phyloP scores from a whole-genome alignment of 1,140 invertebrate genomes.

The Pollicipes pollicipes region DNA sequence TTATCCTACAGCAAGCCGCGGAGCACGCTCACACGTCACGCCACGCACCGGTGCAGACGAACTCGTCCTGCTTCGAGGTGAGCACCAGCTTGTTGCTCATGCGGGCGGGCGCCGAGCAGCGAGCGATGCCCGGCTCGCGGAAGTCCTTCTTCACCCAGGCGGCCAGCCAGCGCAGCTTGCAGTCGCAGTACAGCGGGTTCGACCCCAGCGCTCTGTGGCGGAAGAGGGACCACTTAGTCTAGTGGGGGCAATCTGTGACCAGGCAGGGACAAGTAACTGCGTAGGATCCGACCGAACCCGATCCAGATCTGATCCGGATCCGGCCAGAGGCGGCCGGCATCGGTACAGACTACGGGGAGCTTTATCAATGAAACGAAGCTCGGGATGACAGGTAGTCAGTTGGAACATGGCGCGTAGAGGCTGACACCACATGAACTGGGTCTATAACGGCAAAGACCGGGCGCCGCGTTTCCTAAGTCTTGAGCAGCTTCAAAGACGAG shows the following conservation, averaged over 20 bases:
- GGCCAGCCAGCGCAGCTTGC: conserved; percentile 81
- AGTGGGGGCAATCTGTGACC: conserved; percentile 44
- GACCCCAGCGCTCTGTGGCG: conserved; percentile 88
- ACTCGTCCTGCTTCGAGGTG: conserved; percentile 64
- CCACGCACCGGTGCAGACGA: conserved; percentile 61
- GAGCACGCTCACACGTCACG: too few relatives aligned
- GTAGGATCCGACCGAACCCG: background rate
- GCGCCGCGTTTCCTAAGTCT: too few relatives aligned
- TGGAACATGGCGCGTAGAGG: too few relatives aligned
- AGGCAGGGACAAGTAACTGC: background rate
- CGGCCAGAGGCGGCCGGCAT: too few relatives aligned
- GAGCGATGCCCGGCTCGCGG: conserved; percentile 90
- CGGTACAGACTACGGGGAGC: too few relatives aligned
- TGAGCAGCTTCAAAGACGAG: too few relatives aligned
- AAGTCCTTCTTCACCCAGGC: conserved; percentile 94
- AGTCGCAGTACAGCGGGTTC: conserved; percentile 96
- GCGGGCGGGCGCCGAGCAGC: conserved; percentile 65
- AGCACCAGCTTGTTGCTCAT: conserved; percentile 92
- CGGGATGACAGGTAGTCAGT: too few relatives aligned
- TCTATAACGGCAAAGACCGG: too few relatives aligned
- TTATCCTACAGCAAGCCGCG: too few relatives aligned
- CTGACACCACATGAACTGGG: too few relatives aligned
- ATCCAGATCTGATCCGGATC: too few relatives aligned
- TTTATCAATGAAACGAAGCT: too few relatives aligned
- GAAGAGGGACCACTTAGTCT: conserved; percentile 24